These are phyloP conservation scores for Acleris sparsana DNA, from an alignment of 2,888 invertebrate genomes.

Conservation along the genomic window DNA sequence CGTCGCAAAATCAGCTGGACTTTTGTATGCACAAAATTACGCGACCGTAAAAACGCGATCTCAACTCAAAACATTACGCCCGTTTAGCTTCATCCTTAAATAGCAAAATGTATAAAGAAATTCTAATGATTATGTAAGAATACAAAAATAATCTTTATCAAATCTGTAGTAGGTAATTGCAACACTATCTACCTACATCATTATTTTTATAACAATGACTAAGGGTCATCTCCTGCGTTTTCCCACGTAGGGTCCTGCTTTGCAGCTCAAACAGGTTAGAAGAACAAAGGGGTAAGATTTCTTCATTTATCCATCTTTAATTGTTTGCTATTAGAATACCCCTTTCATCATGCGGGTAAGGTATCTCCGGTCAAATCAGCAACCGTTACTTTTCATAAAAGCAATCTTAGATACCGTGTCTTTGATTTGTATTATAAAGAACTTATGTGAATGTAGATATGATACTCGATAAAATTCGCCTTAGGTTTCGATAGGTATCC, in stretches of 20 bases:
- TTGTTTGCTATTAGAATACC: neutral
- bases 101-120: no score
- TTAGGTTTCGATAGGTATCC: constrained; percentile 14
- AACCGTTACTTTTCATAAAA: constrained; percentile 20
- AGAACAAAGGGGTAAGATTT: constrained; percentile 13
- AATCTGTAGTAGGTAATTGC: neutral
- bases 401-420: neutral
- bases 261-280: constrained; percentile 8
- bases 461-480: constrained; percentile 6
- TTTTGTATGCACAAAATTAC: no score
- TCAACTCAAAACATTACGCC: no score
- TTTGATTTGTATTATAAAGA: constrained; percentile 12
- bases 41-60: no score
- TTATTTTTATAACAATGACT: no score
- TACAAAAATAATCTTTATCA: no score
- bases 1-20: no score
- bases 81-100: no score
- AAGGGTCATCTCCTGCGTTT: constrained; percentile 1
- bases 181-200: neutral
- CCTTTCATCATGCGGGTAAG: constrained; percentile 5
- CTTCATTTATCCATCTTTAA: constrained; percentile 8
- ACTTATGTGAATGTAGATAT: constrained; percentile 24
- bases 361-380: constrained; percentile 20
- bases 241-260: constrained; percentile 10
- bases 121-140: no score